Evolutionary conservation across 2,888 invertebrate genomes (phyloP), one percentile per base, ranked within the genome.

Genomic region (Drosophila atripex): DNA sequence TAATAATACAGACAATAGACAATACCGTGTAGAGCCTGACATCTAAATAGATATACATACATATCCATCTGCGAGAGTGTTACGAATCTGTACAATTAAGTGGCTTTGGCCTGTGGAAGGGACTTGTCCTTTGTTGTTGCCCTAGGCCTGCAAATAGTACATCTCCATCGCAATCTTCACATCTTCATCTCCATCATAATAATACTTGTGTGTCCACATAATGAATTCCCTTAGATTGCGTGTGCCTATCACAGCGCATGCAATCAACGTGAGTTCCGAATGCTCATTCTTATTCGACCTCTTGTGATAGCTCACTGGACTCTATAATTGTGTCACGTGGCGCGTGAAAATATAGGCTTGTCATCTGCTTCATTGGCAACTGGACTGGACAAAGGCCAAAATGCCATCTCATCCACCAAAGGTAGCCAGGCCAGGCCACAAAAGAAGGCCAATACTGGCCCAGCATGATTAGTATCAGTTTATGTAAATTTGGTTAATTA

Each of bases 1-100:
- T 87, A 86, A 87, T 85, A 87, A 79, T 71, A 85, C 71, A 64
- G 46, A 59, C 87, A 85, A 78, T 71, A 78, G 66, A 63, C 54
- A 52, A 41, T 41, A 18, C 52, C 8, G 23, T 12, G 35, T 16
- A 7, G 23, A 39, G 51, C 28, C 64, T 72, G 63, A 71, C 65
- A 63, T 71, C 71, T 70, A 41, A 71, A 70, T 70, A 46, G 1
- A 4, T 38, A 46, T n/a, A 35, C 21, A 47, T 18, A 46, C n/a
- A n/a, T 32, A 16, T 16, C 5, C 12, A 52, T 45, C 18, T 41
- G 32, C 9, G 45, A 54, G 30, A 41, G 61, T 56, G 47, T 55
- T 51, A 47, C 32, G 41, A 25, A 73, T 66, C 45, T 47, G 50
- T 71, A 68, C 75, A 75, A 75, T 75, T 75, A 75, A 75, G 75